Evolutionary conservation across 2,888 invertebrate species (phyloP).

Genomic region (Drosophila paramelanica): DNA sequence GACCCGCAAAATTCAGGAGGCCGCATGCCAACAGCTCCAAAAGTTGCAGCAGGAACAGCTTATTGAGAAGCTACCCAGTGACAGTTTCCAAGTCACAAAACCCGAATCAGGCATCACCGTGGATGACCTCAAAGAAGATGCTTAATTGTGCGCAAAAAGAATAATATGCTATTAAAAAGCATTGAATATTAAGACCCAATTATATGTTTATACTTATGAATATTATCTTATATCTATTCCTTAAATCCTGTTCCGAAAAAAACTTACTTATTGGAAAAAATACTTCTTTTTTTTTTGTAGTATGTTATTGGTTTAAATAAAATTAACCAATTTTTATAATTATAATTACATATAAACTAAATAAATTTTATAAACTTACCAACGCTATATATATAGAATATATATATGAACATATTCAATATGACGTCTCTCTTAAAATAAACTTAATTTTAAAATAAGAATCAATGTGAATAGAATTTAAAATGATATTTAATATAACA

Average conservation of each 20-base stretch:
- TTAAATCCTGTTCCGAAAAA: no score
- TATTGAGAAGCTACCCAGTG: conserved; percentile 49
- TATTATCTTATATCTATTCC: not conserved
- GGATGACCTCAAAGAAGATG: conserved; percentile 23
- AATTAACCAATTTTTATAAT: no score
- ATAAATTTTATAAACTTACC: not conserved
- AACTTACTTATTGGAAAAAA: no score
- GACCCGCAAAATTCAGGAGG: conserved; percentile 71
- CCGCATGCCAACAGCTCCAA: conserved; percentile 74
- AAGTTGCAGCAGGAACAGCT: conserved; percentile 58
- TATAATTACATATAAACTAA: not conserved
- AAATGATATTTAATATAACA: not conserved
- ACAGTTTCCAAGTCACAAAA: conserved; percentile 61
- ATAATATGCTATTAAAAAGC: not conserved
- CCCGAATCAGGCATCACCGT: conserved; percentile 39
- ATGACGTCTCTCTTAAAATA: not conserved
- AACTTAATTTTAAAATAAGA: not conserved
- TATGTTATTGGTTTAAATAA: no score
- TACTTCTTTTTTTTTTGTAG: no score
- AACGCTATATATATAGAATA: no score
- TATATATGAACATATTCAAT: no score
- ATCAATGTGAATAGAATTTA: not conserved
- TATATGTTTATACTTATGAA: not conserved
- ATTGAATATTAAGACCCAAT: not conserved
- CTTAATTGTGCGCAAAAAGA: not conserved